Evolutionary conservation across 2,113 vertebrate genomes (phyloP), one percentile per base, ranked within the genome.

Genomic region (Saguinus imperator): DNA sequence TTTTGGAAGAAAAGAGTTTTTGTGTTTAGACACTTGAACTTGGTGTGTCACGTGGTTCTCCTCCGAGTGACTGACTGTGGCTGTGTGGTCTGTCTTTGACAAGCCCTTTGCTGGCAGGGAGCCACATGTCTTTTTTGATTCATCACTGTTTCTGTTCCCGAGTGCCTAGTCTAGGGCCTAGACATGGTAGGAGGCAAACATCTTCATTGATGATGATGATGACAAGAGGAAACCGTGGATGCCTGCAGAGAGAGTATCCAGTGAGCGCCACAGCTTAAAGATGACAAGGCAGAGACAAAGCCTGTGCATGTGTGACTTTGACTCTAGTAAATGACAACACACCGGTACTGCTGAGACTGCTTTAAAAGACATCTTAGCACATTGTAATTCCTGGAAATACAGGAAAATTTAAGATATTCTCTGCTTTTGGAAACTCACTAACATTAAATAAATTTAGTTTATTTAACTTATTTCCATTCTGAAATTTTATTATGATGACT

Each of bases 141-240:
- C 45, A 12, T 76, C 43, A 12, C 40, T 4, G 4, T 18, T 64
- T 21, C 14, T 27, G 12, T 50, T 4, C 17, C 64, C 0, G 0
- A 29, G 35, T 18, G 12, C 61, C 84, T 68, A 50, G 8, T 1
- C 8, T 3, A 35, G 35, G 84, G 37, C 73, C 0, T 6, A 0
- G 21, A 37, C 81, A 6, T 0, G 0, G 35, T 27, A 35, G 50
- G 68, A 37, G 25, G 73, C 40, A 18, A 18, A 43, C 4, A 0
- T 17, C 80, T 23, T 89, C 32, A 0, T 0, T 17, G 37, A 27
- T 10, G 68, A 18, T 12, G 25, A 14, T 16, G 37, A 70, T 1
- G 40, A 13, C 68, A 35, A 45, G 48, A 83, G 68, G n/a, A 89
- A 73, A 35, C 50, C 4, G 0, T 2, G 27, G 55, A 3, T 8